Percentiles rank a stretch among this genome's conserved stretches.
Evolutionary conservation across 2,113 vertebrate species (phyloP).

Genomic region (Aviceda subcristata): DNA sequence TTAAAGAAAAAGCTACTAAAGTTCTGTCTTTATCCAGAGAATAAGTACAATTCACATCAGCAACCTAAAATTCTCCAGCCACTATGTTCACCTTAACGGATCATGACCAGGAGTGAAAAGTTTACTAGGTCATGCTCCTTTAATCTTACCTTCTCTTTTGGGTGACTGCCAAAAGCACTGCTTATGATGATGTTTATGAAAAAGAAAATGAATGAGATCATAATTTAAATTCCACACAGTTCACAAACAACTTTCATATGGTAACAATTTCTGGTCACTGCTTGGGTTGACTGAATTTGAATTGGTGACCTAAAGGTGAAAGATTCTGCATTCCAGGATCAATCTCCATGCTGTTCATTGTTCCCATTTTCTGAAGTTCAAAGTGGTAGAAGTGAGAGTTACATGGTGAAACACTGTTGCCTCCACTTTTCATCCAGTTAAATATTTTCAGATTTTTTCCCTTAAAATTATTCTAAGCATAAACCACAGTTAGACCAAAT

Average conservation of each 20-base stretch:
- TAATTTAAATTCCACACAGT: slow-evolving; percentile 27
- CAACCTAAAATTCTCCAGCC: neutral
- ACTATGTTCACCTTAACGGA: neutral
- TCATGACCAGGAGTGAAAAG: neutral
- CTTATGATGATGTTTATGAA: slow-evolving; percentile 36
- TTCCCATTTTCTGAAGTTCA: slow-evolving; percentile 2
- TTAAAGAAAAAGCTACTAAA: neutral
- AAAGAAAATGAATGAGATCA: slow-evolving; percentile 39
- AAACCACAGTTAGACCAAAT: neutral
- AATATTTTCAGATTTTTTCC: neutral
- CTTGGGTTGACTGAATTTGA: slow-evolving; percentile 18
- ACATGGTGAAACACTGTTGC: neutral
- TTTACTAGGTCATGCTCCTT: neutral
- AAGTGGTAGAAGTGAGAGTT: neutral
- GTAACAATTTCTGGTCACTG: slow-evolving; percentile 33
- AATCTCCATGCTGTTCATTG: neutral
- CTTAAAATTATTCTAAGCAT: neutral
- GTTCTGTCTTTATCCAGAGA: neutral
- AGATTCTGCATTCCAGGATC: slow-evolving; percentile 1
- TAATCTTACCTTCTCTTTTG: slow-evolving; percentile 5
- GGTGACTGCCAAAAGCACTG: neutral
- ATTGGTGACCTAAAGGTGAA: slow-evolving; percentile 39
- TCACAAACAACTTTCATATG: slow-evolving; percentile 38
- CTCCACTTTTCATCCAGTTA: neutral
- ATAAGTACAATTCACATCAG: neutral